phyloP scores from a whole-genome alignment of 2,888 invertebrate genomes.

The Leptinotarsa rubiginosa region DNA sequence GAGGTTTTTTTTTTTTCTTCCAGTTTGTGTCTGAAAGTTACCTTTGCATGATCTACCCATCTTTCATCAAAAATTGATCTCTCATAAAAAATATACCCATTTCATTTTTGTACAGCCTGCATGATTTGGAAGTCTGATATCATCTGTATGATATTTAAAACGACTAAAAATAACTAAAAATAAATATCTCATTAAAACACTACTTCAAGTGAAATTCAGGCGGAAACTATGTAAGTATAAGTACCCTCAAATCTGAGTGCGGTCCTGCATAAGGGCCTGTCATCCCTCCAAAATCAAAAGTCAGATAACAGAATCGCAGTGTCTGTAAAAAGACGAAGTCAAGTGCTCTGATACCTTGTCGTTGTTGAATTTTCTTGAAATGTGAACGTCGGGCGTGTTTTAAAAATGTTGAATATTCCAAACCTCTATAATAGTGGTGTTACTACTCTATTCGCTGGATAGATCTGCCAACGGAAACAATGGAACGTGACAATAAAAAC shows the following conservation, averaged over 20 bases:
- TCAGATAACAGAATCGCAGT: slow-evolving; percentile 49
- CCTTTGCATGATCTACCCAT: too few relatives aligned
- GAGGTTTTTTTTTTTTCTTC: too few relatives aligned
- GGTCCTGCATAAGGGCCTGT: slow-evolving; percentile 34
- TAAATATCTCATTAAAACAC: too few relatives aligned
- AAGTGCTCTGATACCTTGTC: slow-evolving; percentile 28
- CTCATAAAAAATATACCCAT: too few relatives aligned
- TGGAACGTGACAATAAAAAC: slow-evolving; percentile 25
- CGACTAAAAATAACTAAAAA: too few relatives aligned
- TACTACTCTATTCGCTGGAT: not conserved
- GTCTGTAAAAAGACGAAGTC: slow-evolving; percentile 45
- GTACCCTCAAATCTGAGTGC: slow-evolving; percentile 20
- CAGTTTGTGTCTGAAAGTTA: too few relatives aligned
- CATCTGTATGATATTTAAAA: too few relatives aligned
- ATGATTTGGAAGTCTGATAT: too few relatives aligned
- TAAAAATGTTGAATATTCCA: not conserved
- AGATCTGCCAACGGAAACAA: not conserved
- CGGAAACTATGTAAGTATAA: too few relatives aligned
- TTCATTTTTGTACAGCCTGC: too few relatives aligned
- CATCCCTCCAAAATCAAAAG: slow-evolving; percentile 51
- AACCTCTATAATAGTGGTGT: not conserved
- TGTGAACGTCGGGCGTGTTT: slow-evolving; percentile 11
- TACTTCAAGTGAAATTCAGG: too few relatives aligned
- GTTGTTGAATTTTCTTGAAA: slow-evolving; percentile 19
- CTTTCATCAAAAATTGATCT: too few relatives aligned